A percentile compares a stretch with the other conserved stretches of the same genome.
These are phyloP conservation scores for Pseudopipra pipra DNA, from an alignment of 2,113 vertebrate genomes.

Conservation along the genomic window DNA sequence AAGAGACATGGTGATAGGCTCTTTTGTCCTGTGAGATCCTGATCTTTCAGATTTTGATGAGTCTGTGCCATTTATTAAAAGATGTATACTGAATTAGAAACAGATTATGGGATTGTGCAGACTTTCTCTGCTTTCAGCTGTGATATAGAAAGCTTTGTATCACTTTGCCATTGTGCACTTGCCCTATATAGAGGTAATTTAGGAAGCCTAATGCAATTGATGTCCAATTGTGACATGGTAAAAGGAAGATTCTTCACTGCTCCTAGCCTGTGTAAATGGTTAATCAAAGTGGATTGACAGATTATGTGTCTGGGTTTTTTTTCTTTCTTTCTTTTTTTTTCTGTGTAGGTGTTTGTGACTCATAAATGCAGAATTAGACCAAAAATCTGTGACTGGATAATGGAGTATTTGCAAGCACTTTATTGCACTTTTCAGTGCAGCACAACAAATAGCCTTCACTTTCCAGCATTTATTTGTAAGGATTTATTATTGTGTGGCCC, in stretches of 20 bases:
- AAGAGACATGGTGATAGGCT: not conserved
- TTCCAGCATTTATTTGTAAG: constrained; percentile 16
- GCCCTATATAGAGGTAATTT: constrained; percentile 3
- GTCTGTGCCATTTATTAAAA: not conserved
- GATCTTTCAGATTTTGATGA: not conserved
- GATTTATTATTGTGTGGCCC: constrained; percentile 39
- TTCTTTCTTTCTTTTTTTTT: not conserved
- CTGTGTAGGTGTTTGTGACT: constrained; percentile 67
- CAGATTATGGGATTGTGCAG: constrained; percentile 24
- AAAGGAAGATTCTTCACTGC: not conserved
- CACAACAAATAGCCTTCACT: constrained; percentile 39
- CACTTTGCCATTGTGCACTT: not conserved
- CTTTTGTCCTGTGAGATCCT: not conserved
- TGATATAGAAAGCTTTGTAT: not conserved
- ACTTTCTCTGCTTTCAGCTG: not conserved
- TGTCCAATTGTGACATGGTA: not conserved
- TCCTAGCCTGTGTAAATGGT: not conserved
- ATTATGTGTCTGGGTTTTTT: constrained; percentile 33
- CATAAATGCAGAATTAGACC: constrained; percentile 66
- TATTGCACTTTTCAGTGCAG: constrained; percentile 41
- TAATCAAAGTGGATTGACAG: constrained; percentile 45
- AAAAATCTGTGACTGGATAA: constrained; percentile 56
- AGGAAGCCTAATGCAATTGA: not conserved
- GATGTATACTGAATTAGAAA: constrained; percentile 7
- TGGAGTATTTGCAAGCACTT: constrained; percentile 54